phyloP scores from a whole-genome alignment of 2,113 vertebrate genomes.

The Myotis yumanensis region DNA sequence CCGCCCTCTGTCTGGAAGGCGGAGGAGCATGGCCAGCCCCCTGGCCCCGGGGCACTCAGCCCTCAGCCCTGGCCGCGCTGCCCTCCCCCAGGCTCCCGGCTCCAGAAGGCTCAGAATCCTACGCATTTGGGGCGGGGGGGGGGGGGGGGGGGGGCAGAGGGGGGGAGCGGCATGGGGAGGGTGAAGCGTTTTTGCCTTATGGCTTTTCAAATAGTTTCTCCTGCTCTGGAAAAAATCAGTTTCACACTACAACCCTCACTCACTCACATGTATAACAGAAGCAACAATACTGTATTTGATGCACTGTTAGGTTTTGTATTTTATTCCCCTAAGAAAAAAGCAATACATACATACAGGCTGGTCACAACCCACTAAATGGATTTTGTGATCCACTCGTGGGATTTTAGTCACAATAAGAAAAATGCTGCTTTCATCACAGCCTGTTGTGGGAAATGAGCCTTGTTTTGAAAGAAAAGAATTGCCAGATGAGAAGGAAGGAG shows the following conservation, averaged over 20 bases:
- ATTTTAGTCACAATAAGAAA: background rate
- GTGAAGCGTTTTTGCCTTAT: background rate
- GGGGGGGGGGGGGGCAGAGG: too few species aligned
- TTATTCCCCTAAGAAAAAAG: background rate
- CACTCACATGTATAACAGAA: background rate
- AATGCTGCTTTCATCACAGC: background rate
- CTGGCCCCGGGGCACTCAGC: rapidly evolving
- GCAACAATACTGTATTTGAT: background rate
- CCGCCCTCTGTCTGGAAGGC: background rate
- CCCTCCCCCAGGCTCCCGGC: background rate
- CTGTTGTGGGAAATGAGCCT: background rate
- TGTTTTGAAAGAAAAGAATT: background rate
- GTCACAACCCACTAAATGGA: background rate
- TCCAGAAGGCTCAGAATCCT: background rate
- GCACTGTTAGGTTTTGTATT: background rate
- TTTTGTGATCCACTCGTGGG: background rate
- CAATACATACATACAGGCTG: background rate
- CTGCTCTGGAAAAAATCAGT: background rate
- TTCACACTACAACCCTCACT: background rate
- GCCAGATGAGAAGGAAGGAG: background rate
- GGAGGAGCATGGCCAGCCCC: background rate
- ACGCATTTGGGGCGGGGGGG: background rate
- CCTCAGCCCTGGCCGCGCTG: background rate
- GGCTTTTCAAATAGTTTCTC: background rate
- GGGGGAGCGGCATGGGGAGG: too few species aligned